Evolutionary conservation across 2,113 vertebrate genomes (phyloP), one percentile per base, ranked within the genome.

Genomic region (Mystacornis crossleyi): DNA sequence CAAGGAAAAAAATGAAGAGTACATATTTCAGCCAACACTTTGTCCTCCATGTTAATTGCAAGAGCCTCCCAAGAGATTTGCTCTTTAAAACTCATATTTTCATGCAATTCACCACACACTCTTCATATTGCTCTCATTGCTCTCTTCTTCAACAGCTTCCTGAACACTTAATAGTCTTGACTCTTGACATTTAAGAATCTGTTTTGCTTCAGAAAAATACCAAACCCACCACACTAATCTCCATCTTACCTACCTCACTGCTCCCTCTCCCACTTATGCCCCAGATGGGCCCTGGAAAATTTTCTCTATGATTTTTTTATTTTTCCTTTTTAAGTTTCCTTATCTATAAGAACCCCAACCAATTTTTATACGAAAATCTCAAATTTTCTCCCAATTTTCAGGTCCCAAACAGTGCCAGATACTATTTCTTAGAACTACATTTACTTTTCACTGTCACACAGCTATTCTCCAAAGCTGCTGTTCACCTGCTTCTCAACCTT

Each of bases 151-250:
- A 89, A 53, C 28, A 85, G 81, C 78, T 93, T 96, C 89, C 89
- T 85, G 73, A 95, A 81, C 81, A 73, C 81, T 95, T 95, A 87
- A 91, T 96, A 93, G 94, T 85, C 62, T 48, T 84, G 53, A 67
- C 89, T 90, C 91, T 96, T 96, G 95, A 94, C 91, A 95, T 96
- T 97, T 95, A 84, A 84, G 64, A 82, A 96, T 57, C 62, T 89
- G 77, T 51, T 94, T 94, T 91, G 53, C 84, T 85, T 95, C 67
- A 96, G 62, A 89, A 93, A 85, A 81, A 65, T 50, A 42, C 57
- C 75, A 67, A 91, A 89, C 54, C 40, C 18, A 50, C 73, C 57
- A 54, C n/a, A 8, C 45, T 87, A 71, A 67, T 90, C 81, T 90
- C 86, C 48, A 54, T 74, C 1, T 90, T 51, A 45, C 36, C 55